Evolutionary conservation across 2,888 invertebrate species (phyloP), one percentile per base, ranked within the genome.

Genomic region (Schrankia costaestrigalis): DNA sequence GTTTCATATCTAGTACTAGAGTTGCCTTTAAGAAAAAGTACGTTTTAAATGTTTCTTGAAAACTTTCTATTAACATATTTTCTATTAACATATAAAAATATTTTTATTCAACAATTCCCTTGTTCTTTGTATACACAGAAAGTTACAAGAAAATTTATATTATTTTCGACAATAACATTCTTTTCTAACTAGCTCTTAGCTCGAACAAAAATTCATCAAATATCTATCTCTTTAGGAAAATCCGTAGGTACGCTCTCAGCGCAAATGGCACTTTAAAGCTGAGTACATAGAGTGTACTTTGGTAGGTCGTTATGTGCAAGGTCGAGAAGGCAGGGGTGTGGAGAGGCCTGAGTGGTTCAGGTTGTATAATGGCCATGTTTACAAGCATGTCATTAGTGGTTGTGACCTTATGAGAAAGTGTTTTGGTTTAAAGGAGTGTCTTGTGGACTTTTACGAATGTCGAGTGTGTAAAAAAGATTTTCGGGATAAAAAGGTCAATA

Each of bases 251-350:
- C 2, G 7, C 9, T 17, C 35, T 26, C 30, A 38, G 37, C 22
- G 40, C 26, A 46, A 55, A 59, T 42, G 36, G 46, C 30, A 39
- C 59, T 63, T 36, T 54, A 22, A 25, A 17, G 7, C 21, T 33
- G 41, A 46, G 42, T 34, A 6, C n/a, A 8, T 31, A 56, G 35
- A 46, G 59, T 40, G 32, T 38, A 53, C 35, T 55, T 62, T 52
- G 38, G 24, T 30, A 32, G 41, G 46, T 57, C 44, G 41, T 60
- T 54, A 54, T 41, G 31, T 27, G 21, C 59, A 63, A 63, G 65
- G 65, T 63, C 65, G 48, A 48, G 51, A 18, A 28, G 26, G 37
- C 23, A 30, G 38, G 17, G 17, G 11, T 25, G 18, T 29, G 11
- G 10, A 46, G 43, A 11, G 41, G 28, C 28, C 43, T 31, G 17